These are phyloP conservation scores for Trachymyrmex septentrionalis DNA, from an alignment of 1,140 invertebrate species.

Conservation along the genomic window DNA sequence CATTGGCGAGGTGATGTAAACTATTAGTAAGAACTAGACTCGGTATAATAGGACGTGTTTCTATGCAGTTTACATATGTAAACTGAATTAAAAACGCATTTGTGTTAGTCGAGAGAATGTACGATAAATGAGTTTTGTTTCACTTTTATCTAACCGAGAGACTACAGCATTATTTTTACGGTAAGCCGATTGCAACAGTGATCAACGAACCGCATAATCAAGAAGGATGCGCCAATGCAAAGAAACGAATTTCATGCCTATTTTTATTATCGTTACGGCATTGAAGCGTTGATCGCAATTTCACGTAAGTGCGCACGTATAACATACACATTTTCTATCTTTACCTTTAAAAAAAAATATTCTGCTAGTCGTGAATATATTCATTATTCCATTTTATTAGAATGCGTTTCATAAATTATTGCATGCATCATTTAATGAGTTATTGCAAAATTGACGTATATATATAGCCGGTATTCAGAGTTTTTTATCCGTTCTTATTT, in stretches of 20 bases:
- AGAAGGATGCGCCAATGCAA: constrained; percentile 31
- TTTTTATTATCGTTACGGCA: constrained; percentile 23
- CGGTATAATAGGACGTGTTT: constrained; percentile 7
- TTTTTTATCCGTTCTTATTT: too few species aligned
- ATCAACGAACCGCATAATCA: constrained; percentile 45
- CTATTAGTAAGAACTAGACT: constrained; percentile 61
- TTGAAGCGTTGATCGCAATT: constrained; percentile 20
- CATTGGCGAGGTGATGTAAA: constrained; percentile 70
- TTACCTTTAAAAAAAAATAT: background rate
- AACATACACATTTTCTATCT: background rate
- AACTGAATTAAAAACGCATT: constrained; percentile 7
- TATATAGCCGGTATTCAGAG: too few species aligned
- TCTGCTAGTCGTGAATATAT: background rate
- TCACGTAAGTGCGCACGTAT: constrained; percentile 1
- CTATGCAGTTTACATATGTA: background rate
- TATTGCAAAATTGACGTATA: background rate
- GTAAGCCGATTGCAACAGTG: constrained; percentile 30
- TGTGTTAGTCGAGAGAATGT: background rate
- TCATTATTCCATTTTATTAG: background rate
- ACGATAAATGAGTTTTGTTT: constrained; percentile 21
- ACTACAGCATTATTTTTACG: constrained; percentile 18
- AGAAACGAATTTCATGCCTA: constrained; percentile 35
- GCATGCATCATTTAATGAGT: background rate
- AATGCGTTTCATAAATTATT: background rate
- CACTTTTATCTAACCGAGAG: constrained; percentile 31